These are phyloP conservation scores for Excalfactoria chinensis DNA, from an alignment of 2,113 vertebrate genomes.

Conservation along the genomic window DNA sequence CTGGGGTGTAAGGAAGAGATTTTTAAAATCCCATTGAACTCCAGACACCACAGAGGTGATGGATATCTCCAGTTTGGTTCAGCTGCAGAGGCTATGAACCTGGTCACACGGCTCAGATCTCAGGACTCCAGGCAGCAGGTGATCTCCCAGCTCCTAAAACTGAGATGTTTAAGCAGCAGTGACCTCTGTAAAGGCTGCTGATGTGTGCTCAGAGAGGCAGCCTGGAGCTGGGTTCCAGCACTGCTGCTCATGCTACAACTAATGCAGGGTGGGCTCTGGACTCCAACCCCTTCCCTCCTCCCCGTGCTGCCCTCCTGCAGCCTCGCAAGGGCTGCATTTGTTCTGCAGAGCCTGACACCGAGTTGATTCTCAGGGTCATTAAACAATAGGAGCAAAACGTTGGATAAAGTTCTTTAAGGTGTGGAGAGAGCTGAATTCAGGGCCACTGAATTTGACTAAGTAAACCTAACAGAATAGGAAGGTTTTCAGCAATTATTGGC, in stretches of 20 bases:
- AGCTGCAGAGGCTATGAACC: background rate
- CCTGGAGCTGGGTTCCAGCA: background rate
- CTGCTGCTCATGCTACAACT: fast-evolving
- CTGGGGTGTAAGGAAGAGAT: background rate
- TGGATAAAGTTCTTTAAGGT: background rate
- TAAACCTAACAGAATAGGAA: constrained; percentile 32
- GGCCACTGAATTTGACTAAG: constrained; percentile 23
- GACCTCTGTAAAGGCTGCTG: background rate
- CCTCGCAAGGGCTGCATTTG: background rate
- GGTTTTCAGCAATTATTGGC: constrained; percentile 48
- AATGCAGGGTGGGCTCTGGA: fast-evolving
- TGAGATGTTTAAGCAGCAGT: background rate
- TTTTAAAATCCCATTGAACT: background rate
- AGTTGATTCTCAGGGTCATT: constrained; percentile 32
- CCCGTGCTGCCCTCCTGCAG: background rate
- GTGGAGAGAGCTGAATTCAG: background rate
- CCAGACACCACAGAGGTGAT: background rate
- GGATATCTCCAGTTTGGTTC: background rate
- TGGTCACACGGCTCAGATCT: background rate
- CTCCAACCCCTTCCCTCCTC: background rate
- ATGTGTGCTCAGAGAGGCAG: fast-evolving
- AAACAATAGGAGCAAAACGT: constrained; percentile 9
- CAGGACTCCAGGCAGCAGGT: background rate
- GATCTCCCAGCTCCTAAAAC: background rate
- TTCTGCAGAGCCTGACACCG: background rate